Conservation (phyloP, 2,113 vertebrate species). For the Setophaga kirtlandii region DNA sequence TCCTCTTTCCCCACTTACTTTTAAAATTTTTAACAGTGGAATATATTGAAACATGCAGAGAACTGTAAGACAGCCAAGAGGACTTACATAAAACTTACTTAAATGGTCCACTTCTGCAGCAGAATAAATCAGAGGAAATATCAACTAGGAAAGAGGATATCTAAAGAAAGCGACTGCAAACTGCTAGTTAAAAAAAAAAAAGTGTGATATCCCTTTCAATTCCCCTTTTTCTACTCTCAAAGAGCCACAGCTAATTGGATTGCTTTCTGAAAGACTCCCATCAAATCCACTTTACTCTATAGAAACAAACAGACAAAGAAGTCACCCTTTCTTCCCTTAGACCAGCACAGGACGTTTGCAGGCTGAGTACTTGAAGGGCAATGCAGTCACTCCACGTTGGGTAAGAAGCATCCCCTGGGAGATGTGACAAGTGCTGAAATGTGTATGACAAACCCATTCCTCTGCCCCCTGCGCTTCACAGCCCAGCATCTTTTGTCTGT, state of each 20-base stretch:
- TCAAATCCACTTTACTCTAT: neutral
- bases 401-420: neutral
- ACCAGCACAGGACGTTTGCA: neutral
- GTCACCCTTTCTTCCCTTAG: neutral
- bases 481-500: neutral
- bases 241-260: neutral
- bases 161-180: constrained; percentile 14
- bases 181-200: neutral
- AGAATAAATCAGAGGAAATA: constrained; percentile 35
- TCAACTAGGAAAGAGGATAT: constrained; percentile 1
- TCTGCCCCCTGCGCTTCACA: neutral
- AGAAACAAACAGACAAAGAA: neutral
- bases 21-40: constrained; percentile 63
- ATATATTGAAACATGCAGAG: constrained; percentile 46
- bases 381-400: neutral
- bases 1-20: constrained; percentile 62
- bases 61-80: constrained; percentile 16
- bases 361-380: neutral
- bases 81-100: constrained; percentile 22
- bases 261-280: neutral
- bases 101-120: neutral
- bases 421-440: neutral
- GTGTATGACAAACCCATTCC: neutral
- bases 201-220: neutral
- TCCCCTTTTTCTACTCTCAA: neutral